Conservation (phyloP, 2,888 invertebrate genomes). For the Drosophila histrio region DNA sequence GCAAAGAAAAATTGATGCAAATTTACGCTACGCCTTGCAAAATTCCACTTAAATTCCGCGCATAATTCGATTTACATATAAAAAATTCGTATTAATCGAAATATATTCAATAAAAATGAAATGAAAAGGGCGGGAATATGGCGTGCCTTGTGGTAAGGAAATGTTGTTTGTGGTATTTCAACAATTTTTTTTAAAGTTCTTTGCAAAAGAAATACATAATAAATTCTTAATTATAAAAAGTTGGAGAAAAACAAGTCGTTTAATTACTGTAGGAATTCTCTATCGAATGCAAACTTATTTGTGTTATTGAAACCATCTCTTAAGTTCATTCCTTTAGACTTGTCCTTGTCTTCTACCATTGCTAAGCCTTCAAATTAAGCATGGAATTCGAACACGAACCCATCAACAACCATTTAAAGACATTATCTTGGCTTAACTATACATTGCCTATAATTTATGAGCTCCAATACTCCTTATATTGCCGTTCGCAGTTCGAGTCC, state of each 20-base stretch:
- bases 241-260: background rate
- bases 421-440: constrained; percentile 47
- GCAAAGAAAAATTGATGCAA: constrained; percentile 72
- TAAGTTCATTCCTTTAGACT: no score
- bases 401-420: constrained; percentile 54
- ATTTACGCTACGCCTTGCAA: constrained; percentile 45
- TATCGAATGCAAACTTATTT: no score
- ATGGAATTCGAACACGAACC: background rate
- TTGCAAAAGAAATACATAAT: no score
- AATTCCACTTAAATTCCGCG: constrained; percentile 64
- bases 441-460: constrained; percentile 55
- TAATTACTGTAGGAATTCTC: no score
- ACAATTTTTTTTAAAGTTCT: no score
- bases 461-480: constrained; percentile 32
- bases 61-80: constrained; percentile 68
- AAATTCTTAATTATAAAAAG: no score
- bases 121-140: no score
- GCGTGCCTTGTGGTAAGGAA: background rate
- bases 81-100: constrained; percentile 57
- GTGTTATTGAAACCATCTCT: no score
- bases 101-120: constrained; percentile 42
- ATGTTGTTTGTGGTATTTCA: background rate
- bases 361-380: constrained; percentile 24
- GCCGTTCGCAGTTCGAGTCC: constrained; percentile 45
- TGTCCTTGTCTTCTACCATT: background rate